Percentiles rank a stretch among this genome's conserved stretches.
These are phyloP conservation scores for Protobothrops flavoviridis DNA, from an alignment of 2,113 vertebrate genomes.

Conservation along the genomic window DNA sequence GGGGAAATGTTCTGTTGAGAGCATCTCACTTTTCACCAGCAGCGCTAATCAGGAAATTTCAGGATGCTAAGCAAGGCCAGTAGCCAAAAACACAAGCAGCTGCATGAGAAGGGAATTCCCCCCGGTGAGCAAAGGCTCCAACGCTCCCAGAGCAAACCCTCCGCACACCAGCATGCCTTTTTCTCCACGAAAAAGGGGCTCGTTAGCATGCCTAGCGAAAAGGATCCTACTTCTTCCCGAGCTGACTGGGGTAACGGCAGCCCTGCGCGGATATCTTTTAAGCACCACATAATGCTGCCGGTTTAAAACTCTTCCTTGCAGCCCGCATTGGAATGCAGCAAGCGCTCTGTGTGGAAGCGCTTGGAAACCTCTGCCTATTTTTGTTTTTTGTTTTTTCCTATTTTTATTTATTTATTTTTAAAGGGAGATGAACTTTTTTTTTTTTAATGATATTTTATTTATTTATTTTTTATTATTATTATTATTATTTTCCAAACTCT, in stretches of 20 bases:
- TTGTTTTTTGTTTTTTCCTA: background rate
- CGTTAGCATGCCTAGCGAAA: constrained; percentile 27
- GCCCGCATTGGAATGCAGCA: no score
- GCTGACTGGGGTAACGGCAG: background rate
- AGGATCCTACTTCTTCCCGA: background rate
- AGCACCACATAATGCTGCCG: no score
- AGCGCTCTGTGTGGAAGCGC: background rate
- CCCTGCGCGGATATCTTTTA: background rate
- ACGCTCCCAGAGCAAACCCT: constrained; percentile 3
- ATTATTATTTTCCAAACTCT: no score
- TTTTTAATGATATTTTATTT: no score
- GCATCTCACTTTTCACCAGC: constrained; percentile 47
- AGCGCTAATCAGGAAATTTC: constrained; percentile 58
- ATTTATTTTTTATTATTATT: no score
- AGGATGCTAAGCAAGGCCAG: constrained; percentile 40
- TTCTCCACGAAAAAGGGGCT: constrained; percentile 14
- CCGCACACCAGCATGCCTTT: constrained; percentile 27
- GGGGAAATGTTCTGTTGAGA: constrained; percentile 49
- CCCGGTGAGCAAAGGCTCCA: constrained; percentile 7
- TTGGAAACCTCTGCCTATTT: background rate
- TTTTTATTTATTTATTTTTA: background rate
- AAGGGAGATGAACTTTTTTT: background rate
- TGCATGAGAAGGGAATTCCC: constrained; percentile 65
- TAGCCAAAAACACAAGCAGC: constrained; percentile 57
- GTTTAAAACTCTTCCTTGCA: background rate